Percentiles rank a stretch among this genome's conserved stretches.
Conservation (phyloP, 2,888 invertebrate genomes). For the Lycaena phlaeas region DNA sequence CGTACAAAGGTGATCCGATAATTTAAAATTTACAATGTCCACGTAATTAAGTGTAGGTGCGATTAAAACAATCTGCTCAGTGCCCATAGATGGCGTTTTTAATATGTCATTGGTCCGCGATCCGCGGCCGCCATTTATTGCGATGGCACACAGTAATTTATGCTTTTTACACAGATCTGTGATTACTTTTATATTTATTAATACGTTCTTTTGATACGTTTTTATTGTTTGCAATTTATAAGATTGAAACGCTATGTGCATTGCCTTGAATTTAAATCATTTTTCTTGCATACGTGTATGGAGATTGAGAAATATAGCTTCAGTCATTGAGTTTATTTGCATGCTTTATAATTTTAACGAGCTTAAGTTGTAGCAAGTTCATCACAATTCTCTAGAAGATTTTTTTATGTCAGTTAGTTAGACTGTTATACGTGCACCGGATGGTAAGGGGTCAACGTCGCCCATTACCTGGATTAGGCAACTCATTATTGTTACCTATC, state of each 20-base stretch:
- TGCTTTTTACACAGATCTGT: constrained; percentile 20
- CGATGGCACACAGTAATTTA: constrained; percentile 22
- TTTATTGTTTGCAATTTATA: constrained; percentile 10
- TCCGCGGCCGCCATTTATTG: constrained; percentile 20
- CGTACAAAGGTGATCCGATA: constrained; percentile 9
- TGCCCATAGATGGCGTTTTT: constrained; percentile 36
- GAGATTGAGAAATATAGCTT: too few relatives aligned
- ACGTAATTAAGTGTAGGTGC: constrained; percentile 11
- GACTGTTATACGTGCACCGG: too few relatives aligned
- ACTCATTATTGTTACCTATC: too few relatives aligned
- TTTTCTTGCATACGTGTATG: not conserved
- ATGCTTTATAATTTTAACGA: too few relatives aligned
- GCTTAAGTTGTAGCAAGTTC: too few relatives aligned
- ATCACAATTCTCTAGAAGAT: too few relatives aligned
- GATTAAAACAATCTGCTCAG: constrained; percentile 16
- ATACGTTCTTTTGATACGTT: constrained; percentile 5
- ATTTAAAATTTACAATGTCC: constrained; percentile 5
- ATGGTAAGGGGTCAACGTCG: too few relatives aligned
- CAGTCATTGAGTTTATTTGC: too few relatives aligned
- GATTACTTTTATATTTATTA: constrained; percentile 21
- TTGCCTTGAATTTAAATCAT: not conserved
- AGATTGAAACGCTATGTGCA: not conserved
- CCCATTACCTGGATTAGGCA: too few relatives aligned
- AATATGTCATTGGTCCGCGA: constrained; percentile 32
- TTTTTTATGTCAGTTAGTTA: too few relatives aligned